These are phyloP conservation scores for Sinosuthora webbiana DNA, from an alignment of 2,113 vertebrate species.

Conservation along the genomic window DNA sequence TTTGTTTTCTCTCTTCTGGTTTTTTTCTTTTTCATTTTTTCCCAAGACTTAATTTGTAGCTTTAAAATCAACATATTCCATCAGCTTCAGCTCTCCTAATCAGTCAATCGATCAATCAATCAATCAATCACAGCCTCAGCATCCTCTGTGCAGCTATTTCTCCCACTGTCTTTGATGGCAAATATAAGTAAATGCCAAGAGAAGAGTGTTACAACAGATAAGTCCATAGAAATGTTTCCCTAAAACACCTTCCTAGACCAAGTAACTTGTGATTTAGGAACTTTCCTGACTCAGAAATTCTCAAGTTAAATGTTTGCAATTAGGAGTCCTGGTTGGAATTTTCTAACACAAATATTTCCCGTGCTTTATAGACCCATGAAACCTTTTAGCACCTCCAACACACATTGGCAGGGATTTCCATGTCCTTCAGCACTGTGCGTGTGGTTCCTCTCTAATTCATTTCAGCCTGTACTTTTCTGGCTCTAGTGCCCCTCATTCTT, in stretches of 20 bases:
- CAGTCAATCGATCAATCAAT: not conserved
- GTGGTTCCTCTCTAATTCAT: not conserved
- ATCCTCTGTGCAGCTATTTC: not conserved
- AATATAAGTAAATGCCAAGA: not conserved
- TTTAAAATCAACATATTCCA: not conserved
- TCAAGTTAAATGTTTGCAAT: not conserved
- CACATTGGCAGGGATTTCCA: not conserved
- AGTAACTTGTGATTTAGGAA: not conserved
- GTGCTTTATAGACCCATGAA: not conserved
- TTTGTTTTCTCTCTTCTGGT: not conserved
- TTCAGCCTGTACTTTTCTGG: not conserved
- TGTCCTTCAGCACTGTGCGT: not conserved
- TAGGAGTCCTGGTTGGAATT: not conserved
- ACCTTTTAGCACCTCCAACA: not conserved
- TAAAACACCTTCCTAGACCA: not conserved
- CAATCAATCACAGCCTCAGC: not conserved
- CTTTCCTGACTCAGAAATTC: not conserved
- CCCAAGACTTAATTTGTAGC: not conserved
- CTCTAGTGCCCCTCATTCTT: not conserved
- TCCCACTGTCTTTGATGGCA: not conserved
- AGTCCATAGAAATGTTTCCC: not conserved
- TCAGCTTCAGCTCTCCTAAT: not conserved
- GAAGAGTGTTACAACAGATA: not conserved
- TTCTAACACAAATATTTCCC: not conserved
- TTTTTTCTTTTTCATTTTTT: not conserved